Base-by-base conservation (phyloP, 64 coral and sea anemone species). In the Dendrophyllia cribrosa region DNA sequence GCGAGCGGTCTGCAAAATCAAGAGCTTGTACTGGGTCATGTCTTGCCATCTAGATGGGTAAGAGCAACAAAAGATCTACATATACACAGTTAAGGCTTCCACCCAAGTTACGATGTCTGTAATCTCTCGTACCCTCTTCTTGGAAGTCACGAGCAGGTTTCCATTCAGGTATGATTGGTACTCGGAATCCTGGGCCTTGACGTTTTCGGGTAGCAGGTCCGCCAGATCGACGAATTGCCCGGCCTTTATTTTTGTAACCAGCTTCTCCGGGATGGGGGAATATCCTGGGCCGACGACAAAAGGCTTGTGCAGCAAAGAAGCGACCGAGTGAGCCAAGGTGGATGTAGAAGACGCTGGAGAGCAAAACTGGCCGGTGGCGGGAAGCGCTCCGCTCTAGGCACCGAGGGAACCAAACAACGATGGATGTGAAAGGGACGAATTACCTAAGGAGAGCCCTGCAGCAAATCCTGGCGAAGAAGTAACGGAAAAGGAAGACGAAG, bases 31-130 rank as follows among this genome's bases (percentile, higher is more conserved):
- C 1, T 71, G 86, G 0, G 26, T 23, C 3, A 88, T 19, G 52
- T 76, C 71, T 6, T 46, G 16, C 44, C 49, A 48, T 10, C 86
- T 68, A 22, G 49, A 71, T 1, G 70, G 71, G 43, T 88, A 49
- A 13, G 50, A 48, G 15, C 5, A 10, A 20, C 66, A 58, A 9
- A 76, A 15, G 23, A 88, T 44, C 17, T 9, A 53, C 4, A 9
- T n/a, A n/a, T n/a, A n/a, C n/a, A n/a, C n/a, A n/a, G n/a, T n/a
- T n/a, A n/a, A n/a, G n/a, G n/a, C n/a, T 43, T 88, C 67, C 8
- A 76, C 49, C 86, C 72, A 88, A 20, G 58, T 48, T 1, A 48
- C 9, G n/a, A 64, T 85, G 43, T 85, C 82, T 19, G 47, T 79
- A 20, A 79, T 53, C 50, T 60, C n/a, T 34, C 48, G 74, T 7